Conservation (phyloP, 2,113 vertebrate species). For the Python bivittatus region DNA sequence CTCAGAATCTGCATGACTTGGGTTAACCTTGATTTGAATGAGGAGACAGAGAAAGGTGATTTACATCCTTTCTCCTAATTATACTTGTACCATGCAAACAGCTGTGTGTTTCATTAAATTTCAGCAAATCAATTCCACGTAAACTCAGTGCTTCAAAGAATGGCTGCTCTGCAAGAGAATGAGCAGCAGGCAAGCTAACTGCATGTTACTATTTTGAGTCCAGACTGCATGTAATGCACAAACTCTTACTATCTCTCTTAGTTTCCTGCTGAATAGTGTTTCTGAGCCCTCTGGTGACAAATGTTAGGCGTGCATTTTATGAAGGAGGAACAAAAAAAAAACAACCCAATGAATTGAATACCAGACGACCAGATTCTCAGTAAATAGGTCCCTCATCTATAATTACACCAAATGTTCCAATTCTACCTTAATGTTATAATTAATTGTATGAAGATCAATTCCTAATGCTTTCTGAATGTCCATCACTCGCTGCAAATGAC, state of each 20-base stretch:
- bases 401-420: not conserved
- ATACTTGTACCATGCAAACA: not conserved
- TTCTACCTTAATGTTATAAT: not conserved
- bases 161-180: conserved; percentile 3
- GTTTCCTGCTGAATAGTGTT: not conserved
- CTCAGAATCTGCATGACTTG: not conserved
- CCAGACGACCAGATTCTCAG: not conserved
- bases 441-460: not conserved
- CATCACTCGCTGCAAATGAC: not conserved
- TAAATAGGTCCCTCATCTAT: not conserved
- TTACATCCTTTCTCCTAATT: not conserved
- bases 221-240: not conserved
- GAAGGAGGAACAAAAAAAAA: not conserved
- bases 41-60: not conserved
- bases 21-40: not conserved
- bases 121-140: not conserved
- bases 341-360: not conserved
- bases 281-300: not conserved
- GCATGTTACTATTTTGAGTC: not conserved
- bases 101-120: not conserved
- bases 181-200: rapidly evolving
- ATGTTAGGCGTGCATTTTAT: not conserved
- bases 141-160: not conserved
- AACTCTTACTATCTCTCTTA: not conserved
- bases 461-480: not conserved